These are phyloP conservation scores for Spinus pinus DNA, from an alignment of 2,797 vertebrate genomes.

Conservation along the genomic window DNA sequence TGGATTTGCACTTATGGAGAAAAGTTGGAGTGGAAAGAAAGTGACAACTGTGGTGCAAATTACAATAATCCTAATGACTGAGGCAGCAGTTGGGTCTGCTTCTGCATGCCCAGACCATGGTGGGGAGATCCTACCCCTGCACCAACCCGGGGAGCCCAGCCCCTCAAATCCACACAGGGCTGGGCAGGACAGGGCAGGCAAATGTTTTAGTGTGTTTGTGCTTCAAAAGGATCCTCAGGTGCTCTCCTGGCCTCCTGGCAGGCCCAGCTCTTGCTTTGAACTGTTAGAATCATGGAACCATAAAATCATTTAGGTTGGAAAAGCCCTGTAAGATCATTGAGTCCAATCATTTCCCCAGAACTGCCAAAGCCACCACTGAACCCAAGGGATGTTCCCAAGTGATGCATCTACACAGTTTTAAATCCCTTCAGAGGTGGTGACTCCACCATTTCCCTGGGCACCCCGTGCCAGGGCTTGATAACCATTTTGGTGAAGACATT, in stretches of 20 bases:
- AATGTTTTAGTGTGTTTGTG: fast-evolving
- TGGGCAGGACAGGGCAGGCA: background rate
- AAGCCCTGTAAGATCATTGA: fast-evolving
- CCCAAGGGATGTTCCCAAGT: background rate
- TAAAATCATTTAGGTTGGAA: background rate
- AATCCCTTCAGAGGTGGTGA: background rate
- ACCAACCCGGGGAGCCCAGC: background rate
- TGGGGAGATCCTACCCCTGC: background rate
- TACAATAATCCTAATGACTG: background rate
- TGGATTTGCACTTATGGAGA: background rate
- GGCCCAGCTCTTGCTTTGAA: background rate
- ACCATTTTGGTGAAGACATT: background rate
- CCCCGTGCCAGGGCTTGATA: background rate
- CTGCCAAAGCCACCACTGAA: background rate
- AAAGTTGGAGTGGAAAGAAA: background rate
- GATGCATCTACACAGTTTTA: background rate
- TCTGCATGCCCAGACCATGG: fast-evolving
- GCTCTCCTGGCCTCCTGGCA: background rate
- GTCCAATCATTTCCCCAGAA: background rate
- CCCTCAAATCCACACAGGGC: too few species aligned
- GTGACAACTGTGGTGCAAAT: background rate
- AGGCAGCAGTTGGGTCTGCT: background rate
- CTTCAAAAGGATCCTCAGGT: background rate
- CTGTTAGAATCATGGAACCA: background rate
- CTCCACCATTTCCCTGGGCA: background rate